A percentile compares a stretch with the other conserved stretches of the same genome.
Evolutionary conservation across 2,113 vertebrate genomes (phyloP).

Genomic region (Sinocyclocheilus rhinocerous): DNA sequence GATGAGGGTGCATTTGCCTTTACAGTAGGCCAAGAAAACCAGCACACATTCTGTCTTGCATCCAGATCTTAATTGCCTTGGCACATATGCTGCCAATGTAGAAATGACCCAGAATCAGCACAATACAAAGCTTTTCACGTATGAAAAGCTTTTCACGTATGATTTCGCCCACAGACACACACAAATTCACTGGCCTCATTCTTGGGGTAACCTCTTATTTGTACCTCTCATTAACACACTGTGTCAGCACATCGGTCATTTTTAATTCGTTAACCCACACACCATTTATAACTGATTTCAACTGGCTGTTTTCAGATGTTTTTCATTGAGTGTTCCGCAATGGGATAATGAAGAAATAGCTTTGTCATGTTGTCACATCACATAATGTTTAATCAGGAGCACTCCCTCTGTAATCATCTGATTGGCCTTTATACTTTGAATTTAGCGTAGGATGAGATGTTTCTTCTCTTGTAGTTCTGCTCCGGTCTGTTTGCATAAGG

Average conservation of each 20-base stretch:
- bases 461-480: neutral
- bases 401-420: neutral
- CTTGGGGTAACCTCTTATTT: slow-evolving; percentile 60
- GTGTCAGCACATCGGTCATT: slow-evolving; percentile 48
- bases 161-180: neutral
- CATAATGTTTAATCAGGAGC: neutral
- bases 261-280: slow-evolving; percentile 4
- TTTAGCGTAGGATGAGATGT: neutral
- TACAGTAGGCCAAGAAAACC: slow-evolving; percentile 30
- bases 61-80: slow-evolving; percentile 31
- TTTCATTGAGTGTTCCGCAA: neutral
- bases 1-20: neutral
- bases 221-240: slow-evolving; percentile 57
- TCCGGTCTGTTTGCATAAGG: neutral
- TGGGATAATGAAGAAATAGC: neutral
- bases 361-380: neutral
- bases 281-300: slow-evolving; percentile 2
- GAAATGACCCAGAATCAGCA: slow-evolving; percentile 63
- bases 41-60: slow-evolving; percentile 34
- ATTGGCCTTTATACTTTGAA: neutral
- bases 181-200: slow-evolving; percentile 61
- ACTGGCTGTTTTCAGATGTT: neutral
- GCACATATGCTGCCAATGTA: slow-evolving; percentile 13
- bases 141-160: slow-evolving; percentile 39
- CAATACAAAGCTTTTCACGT: slow-evolving; percentile 39